phyloP scores from a whole-genome alignment of 1,140 invertebrate genomes.

The Hypsibius dujardini region DNA sequence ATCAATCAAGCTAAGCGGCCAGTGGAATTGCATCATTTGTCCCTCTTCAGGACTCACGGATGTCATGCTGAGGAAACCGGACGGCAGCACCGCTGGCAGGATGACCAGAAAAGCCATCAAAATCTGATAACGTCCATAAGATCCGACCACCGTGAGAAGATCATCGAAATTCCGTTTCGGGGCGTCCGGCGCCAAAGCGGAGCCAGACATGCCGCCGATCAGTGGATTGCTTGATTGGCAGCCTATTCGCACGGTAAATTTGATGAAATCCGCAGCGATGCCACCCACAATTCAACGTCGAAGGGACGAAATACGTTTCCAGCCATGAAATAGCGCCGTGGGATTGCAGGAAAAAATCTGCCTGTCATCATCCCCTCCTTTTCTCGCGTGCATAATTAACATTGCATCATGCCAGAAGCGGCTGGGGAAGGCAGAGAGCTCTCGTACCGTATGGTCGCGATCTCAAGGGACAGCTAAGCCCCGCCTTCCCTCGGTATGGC shows the following conservation, averaged over 20 bases:
- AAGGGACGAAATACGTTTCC: background rate
- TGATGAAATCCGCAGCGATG: too few species aligned
- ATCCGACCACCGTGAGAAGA: background rate
- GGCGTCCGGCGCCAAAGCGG: background rate
- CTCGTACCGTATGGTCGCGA: too few species aligned
- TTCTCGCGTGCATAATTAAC: too few species aligned
- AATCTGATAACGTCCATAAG: background rate
- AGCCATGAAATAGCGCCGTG: too few species aligned
- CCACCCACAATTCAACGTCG: background rate
- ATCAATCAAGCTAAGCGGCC: background rate
- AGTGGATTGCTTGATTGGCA: too few species aligned
- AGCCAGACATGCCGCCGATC: background rate
- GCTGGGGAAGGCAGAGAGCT: too few species aligned
- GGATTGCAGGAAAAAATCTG: too few species aligned
- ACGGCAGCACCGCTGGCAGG: background rate
- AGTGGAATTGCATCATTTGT: background rate
- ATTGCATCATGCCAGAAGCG: too few species aligned
- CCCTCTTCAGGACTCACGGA: background rate
- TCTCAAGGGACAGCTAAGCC: too few species aligned
- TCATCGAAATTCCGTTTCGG: constrained; percentile 4
- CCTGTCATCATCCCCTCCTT: too few species aligned
- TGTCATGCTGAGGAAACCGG: background rate
- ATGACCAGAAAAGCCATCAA: background rate
- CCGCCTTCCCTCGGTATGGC: too few species aligned
- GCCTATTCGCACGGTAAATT: too few species aligned